Conservation (phyloP, 2,797 vertebrate species). For the Anabas testudineus region DNA sequence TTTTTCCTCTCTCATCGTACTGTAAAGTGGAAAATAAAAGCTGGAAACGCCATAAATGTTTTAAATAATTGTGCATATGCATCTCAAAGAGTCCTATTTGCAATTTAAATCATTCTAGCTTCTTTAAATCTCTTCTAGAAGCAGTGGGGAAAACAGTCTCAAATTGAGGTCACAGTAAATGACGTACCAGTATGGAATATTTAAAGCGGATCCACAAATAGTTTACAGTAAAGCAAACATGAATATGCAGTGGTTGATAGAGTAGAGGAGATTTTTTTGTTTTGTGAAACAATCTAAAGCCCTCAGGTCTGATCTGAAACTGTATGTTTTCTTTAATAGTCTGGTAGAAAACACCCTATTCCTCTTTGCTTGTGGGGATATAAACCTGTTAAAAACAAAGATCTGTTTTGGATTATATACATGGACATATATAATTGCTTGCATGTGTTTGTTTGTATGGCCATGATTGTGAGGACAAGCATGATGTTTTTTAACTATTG, state of each 20-base stretch:
- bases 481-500: too few species aligned
- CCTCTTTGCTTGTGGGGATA: slow-evolving; percentile 28
- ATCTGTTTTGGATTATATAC: slow-evolving; percentile 10
- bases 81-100: slow-evolving; percentile 44
- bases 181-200: slow-evolving; percentile 20
- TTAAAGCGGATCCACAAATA: slow-evolving; percentile 31
- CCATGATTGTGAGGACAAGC: too few species aligned
- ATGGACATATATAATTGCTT: slow-evolving; percentile 33
- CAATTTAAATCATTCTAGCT: slow-evolving; percentile 40
- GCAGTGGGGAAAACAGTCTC: slow-evolving; percentile 5
- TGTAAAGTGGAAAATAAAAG: slow-evolving; percentile 32
- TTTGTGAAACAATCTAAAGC: slow-evolving; percentile 30
- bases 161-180: slow-evolving; percentile 40
- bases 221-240: slow-evolving; percentile 42
- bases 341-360: slow-evolving; percentile 34
- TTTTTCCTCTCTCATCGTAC: not conserved
- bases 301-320: slow-evolving; percentile 21
- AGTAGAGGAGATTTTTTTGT: not conserved
- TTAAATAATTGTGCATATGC: slow-evolving; percentile 15
- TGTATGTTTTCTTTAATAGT: slow-evolving; percentile 52
- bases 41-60: slow-evolving; percentile 49
- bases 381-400: slow-evolving; percentile 35
- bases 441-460: slow-evolving; percentile 11
- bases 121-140: slow-evolving; percentile 37
- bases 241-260: slow-evolving; percentile 12